Evolutionary conservation across 2,888 invertebrate genomes (phyloP), one percentile per base, ranked within the genome.

Genomic region (Chironomus tentans): DNA sequence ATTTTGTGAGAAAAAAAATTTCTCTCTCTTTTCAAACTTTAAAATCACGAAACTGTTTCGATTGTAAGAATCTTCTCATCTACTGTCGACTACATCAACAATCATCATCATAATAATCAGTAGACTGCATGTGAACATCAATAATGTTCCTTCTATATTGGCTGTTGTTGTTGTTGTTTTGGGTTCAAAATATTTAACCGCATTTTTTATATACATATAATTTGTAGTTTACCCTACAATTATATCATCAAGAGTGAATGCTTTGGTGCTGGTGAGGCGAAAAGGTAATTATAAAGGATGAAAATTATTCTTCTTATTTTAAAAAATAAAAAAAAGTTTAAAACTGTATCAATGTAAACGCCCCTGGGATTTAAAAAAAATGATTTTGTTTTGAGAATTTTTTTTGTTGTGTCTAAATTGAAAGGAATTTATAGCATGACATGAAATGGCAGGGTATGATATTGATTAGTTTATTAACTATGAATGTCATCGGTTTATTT

Each of bases 141-240:
- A 65, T 65, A 24, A 13, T 65, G 65, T 21, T 38, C 38, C 38
- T 38, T 38, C 38, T 38, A 38, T 38, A 38, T 38, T 38, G 4
- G 38, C 38, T 38, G 38, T 1, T 38, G 10, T 38, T 38, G 38
- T 38, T 38, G 38, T 65, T 13, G 12, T 13, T 24, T 50, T 65
- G 65, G 65, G 65, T 65, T 65, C 65, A 65, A 65, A 65, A 65
- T 65, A 21, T 65, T 65, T 65, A 65, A 65, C 65, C 28, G 21
- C n/a, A 38, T 38, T 38, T 38, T 38, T 38, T 38, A 38, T 38
- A 38, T 38, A 38, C 38, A 38, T 38, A 38, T 38, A 21, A 18
- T 74, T 74, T 74, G 68, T 68, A 65, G 18, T 74, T 46, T 68
- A 74, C 74, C 74, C 74, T 74, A 24, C 74, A 74, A 74, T 74